Percentiles rank a stretch among this genome's conserved stretches.
phyloP scores from a whole-genome alignment of 2,888 invertebrate genomes.

The Lucinisca nassula region DNA sequence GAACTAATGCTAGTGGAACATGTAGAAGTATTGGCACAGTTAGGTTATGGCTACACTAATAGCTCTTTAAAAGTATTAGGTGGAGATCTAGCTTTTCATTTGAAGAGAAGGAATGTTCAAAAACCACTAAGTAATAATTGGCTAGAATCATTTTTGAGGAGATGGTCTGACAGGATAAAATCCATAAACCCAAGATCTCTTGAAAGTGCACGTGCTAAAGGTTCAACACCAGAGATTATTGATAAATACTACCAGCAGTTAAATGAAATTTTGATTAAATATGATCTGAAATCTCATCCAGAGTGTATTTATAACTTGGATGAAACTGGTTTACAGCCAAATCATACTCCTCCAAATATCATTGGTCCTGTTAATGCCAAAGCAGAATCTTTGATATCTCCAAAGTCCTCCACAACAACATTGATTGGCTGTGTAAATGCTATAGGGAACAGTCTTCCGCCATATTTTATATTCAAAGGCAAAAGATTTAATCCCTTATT shows the following conservation, averaged over 20 bases:
- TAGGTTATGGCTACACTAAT: not conserved
- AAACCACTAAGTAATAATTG: too few relatives aligned
- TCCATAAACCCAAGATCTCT: not conserved
- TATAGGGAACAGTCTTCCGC: not conserved
- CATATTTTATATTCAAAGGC: not conserved
- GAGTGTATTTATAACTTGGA: not conserved
- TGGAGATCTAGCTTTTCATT: not conserved
- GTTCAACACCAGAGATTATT: not conserved
- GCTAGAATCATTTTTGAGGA: not conserved
- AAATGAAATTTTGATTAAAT: not conserved
- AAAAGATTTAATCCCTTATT: not conserved
- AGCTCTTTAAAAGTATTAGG: not conserved
- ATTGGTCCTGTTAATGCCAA: not conserved
- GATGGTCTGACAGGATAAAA: too few relatives aligned
- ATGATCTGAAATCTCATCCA: not conserved
- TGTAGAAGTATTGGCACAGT: not conserved
- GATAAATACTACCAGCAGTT: not conserved
- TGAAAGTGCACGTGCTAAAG: not conserved
- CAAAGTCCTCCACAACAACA: not conserved
- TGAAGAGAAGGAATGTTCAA: too few relatives aligned
- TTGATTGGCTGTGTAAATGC: slow-evolving; percentile 1
- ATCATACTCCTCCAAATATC: not conserved
- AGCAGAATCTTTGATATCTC: not conserved
- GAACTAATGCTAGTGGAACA: not conserved
- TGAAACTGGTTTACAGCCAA: not conserved